Evolutionary conservation across 2,797 vertebrate genomes (phyloP).

Genomic region (Dryobates pubescens): DNA sequence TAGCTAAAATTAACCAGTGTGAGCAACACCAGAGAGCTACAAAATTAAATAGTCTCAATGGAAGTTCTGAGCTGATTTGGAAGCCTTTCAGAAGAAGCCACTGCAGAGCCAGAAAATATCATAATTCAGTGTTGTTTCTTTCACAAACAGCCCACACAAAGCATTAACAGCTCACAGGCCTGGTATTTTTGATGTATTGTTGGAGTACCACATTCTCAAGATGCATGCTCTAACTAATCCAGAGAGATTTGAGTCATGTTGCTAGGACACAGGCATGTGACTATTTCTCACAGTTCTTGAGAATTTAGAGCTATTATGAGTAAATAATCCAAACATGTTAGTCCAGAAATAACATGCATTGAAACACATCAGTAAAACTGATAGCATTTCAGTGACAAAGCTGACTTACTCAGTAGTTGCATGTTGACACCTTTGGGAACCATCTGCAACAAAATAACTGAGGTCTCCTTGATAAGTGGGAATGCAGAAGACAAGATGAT

Average conservation of each 20-base stretch:
- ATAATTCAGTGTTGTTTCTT: not conserved
- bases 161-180: constrained; percentile 25
- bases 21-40: not conserved
- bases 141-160: constrained; percentile 19
- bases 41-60: not conserved
- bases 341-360: constrained; percentile 36
- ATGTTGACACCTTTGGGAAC: constrained; percentile 80
- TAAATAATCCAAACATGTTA: constrained; percentile 31
- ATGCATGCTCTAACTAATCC: constrained; percentile 65
- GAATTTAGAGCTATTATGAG: constrained; percentile 24
- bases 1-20: not conserved
- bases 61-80: not conserved
- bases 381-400: not conserved
- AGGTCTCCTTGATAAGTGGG: constrained; percentile 86
- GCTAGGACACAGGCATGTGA: constrained; percentile 30
- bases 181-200: constrained; percentile 36
- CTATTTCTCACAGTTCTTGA: constrained; percentile 8
- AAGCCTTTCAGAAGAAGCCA: not conserved
- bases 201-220: constrained; percentile 42
- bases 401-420: constrained; percentile 80
- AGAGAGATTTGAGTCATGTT: constrained; percentile 53
- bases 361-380: not conserved
- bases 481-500: constrained; percentile 85
- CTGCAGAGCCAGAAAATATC: not conserved
- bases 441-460: constrained; percentile 85